These are phyloP conservation scores for Melitaea athalia DNA, from an alignment of 2,888 invertebrate genomes.

Conservation along the genomic window DNA sequence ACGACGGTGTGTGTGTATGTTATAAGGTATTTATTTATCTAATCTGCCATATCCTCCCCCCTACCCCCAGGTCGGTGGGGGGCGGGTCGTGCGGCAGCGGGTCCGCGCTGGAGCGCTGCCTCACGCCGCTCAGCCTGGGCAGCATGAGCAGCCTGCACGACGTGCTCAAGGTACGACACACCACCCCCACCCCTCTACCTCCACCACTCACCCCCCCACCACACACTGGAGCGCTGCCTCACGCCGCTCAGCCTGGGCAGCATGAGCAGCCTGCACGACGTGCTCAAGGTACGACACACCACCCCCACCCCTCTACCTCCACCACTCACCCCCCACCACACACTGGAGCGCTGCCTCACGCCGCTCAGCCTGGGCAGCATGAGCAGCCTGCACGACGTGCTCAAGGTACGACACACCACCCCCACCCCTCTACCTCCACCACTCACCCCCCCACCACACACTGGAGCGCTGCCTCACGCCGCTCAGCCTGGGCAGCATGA, in stretches of 20 bases:
- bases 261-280: slow-evolving; percentile 90
- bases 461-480: slow-evolving; percentile 85
- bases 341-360: slow-evolving; percentile 84
- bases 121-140: slow-evolving; percentile 87
- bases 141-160: slow-evolving; percentile 90
- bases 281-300: slow-evolving; percentile 81
- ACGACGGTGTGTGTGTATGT: too few relatives aligned
- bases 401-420: slow-evolving; percentile 70
- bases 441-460: too few relatives aligned
- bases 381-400: slow-evolving; percentile 89
- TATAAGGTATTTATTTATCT: too few relatives aligned
- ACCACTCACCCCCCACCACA: too few relatives aligned
- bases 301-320: too few relatives aligned
- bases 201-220: slow-evolving; percentile 58
- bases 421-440: slow-evolving; percentile 50
- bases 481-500: slow-evolving; percentile 89
- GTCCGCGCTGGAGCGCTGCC: slow-evolving; percentile 84
- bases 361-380: slow-evolving; percentile 89
- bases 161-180: slow-evolving; percentile 80
- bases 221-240: slow-evolving; percentile 83
- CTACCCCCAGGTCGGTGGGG: slow-evolving; percentile 68
- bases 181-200: background rate
- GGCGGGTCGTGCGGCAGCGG: slow-evolving; percentile 90
- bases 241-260: slow-evolving; percentile 88
- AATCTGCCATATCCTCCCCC: too few relatives aligned